These are phyloP conservation scores for Patiria miniata DNA, from an alignment of 35 echinoderm and acorn worm species.

Conservation along the genomic window DNA sequence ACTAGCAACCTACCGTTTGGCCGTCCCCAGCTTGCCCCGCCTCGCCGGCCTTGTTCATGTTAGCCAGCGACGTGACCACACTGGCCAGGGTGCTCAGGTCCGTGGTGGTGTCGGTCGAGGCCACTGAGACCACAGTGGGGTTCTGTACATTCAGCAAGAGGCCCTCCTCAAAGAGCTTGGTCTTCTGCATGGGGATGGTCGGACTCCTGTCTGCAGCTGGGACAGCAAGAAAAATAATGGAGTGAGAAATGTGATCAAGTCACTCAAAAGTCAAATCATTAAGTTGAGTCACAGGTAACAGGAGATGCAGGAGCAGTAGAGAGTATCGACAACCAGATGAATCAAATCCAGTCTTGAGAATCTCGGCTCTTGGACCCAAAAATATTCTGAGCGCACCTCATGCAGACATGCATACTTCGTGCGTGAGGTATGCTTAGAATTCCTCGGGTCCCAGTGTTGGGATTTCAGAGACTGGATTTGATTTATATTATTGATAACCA, in stretches of 20 bases:
- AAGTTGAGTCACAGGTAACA: too few relatives aligned
- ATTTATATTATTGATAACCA: too few relatives aligned
- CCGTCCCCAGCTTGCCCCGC: conserved; percentile 60
- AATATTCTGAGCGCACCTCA: too few relatives aligned
- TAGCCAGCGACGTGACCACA: conserved; percentile 92
- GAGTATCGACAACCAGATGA: too few relatives aligned
- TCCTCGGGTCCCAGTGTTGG: too few relatives aligned
- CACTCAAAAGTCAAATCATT: too few relatives aligned
- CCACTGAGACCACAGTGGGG: conserved; percentile 13
- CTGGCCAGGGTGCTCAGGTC: conserved; percentile 96
- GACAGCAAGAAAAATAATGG: neutral
- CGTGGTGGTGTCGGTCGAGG: conserved; percentile 79
- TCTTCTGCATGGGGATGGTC: conserved; percentile 30
- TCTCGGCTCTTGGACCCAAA: too few relatives aligned
- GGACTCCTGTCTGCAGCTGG: neutral
- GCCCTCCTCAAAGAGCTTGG: conserved; percentile 94
- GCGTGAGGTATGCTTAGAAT: too few relatives aligned
- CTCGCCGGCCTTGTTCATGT: conserved; percentile 82
- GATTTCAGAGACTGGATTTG: too few relatives aligned
- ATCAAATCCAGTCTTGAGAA: too few relatives aligned
- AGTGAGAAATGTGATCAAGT: neutral
- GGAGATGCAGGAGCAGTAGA: neutral
- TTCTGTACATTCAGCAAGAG: conserved; percentile 83
- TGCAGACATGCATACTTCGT: too few relatives aligned
- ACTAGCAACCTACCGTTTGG: conserved; percentile 53